Evolutionary conservation across 2,113 vertebrate species (phyloP), one percentile per base, ranked within the genome.

Genomic region (Hassar affinis): DNA sequence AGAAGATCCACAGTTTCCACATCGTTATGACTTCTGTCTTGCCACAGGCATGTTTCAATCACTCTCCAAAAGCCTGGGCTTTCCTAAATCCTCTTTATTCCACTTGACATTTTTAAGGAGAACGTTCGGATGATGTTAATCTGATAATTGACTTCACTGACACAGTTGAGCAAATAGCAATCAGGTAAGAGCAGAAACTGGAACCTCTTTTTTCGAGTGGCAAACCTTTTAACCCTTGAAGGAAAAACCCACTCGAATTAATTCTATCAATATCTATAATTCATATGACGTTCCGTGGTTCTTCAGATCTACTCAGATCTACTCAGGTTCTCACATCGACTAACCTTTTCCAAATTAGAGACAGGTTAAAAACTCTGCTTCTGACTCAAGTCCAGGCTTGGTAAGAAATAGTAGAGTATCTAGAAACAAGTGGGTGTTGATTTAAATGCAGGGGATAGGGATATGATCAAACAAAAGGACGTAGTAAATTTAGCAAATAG

Each of bases 91-190:
- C 33, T 22, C 22, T 66, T 83, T 11, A 76, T 76, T 83, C 66
- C 80, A 38, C 80, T 81, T 81, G 66, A 81, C 68, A 27, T 71
- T 81, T 81, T 71, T 68, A 27, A 66, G 45, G 18, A 51, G 30
- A 72, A 20, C 17, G 30, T 8, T 72, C 80, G 18, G 25, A 81
- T 30, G 33, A 81, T 15, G 33, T 54, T 72, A 82, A 82, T 62
- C 69, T 27, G 22, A 76, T 76, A 62, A 59, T 47, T 57, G 49
- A 47, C 47, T 82, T 82, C 57, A 25, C 81, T 57, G 80, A 45
- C 66, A 71, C 35, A 69, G 30, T 38, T 54, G 51, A 20, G 25
- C 66, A 69, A 80, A 80, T 35, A 49, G 42, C 45, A 49, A 64
- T 64, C 20, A 14, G 66, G 61, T 61, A 45, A 45, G 12, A 25